Evolutionary conservation across 2,888 invertebrate genomes (phyloP).

Genomic region (Eledona agricola): DNA sequence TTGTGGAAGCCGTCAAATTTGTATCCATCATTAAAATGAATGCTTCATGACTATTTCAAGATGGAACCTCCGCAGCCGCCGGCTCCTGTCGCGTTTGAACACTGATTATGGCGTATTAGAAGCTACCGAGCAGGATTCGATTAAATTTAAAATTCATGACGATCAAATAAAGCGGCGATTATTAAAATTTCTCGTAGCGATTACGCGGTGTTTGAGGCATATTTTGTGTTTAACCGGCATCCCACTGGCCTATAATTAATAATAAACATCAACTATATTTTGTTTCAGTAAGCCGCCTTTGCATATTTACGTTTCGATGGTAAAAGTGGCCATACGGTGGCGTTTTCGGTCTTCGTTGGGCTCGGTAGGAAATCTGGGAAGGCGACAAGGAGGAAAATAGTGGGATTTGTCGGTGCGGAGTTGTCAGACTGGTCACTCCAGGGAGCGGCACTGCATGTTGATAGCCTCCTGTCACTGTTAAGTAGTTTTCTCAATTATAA

Average conservation of each 20-base stretch:
- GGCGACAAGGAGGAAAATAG: constrained; percentile 1
- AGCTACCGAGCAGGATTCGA: constrained; percentile 25
- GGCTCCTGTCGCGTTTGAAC: constrained; percentile 11
- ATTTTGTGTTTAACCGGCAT: constrained; percentile 53
- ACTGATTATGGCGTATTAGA: constrained; percentile 25
- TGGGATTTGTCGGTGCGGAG: constrained; percentile 28
- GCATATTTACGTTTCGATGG: constrained; percentile 36
- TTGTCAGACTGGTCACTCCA: constrained; percentile 47
- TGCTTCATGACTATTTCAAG: no score
- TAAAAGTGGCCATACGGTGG: constrained; percentile 6
- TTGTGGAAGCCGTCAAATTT: no score
- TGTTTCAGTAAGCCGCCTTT: constrained; percentile 48
- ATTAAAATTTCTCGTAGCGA: constrained; percentile 39
- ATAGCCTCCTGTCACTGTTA: constrained; percentile 59
- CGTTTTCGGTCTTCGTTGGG: constrained; percentile 9
- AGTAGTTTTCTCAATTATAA: constrained; percentile 60
- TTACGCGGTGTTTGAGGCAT: constrained; percentile 43
- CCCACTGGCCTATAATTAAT: constrained; percentile 54
- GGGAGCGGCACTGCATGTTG: constrained; percentile 57
- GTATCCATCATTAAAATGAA: no score
- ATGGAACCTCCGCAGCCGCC: no score
- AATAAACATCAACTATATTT: constrained; percentile 52
- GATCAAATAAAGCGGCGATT: constrained; percentile 37
- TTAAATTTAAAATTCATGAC: constrained; percentile 38
- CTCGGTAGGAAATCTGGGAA: constrained; percentile 4